These are phyloP conservation scores for Goniozus legneri DNA, from an alignment of 1,140 invertebrate genomes.

Conservation along the genomic window DNA sequence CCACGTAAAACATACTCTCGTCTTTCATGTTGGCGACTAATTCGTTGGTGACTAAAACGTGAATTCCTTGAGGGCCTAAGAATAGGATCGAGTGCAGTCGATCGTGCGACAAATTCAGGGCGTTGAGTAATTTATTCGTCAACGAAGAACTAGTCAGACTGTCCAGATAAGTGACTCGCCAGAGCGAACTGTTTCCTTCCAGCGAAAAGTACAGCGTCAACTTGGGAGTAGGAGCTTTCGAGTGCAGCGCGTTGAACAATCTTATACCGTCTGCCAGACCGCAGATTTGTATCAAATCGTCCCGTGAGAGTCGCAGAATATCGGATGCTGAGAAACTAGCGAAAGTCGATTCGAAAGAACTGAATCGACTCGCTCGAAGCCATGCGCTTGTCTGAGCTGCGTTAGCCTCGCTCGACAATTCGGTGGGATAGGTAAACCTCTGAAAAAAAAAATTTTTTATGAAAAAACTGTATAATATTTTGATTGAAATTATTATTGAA, in stretches of 20 bases:
- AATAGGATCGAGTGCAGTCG: conserved; percentile 65
- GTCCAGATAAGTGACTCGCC: conserved; percentile 78
- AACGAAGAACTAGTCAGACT: conserved; percentile 65
- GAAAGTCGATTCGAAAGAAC: conserved; percentile 71
- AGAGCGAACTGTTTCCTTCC: conserved; percentile 61
- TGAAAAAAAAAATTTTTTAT: conserved; percentile 4
- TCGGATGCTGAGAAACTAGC: conserved; percentile 84
- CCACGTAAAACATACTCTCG: conserved; percentile 62
- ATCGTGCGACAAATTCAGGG: conserved; percentile 58
- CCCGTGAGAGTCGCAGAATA: conserved; percentile 78
- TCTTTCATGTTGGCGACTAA: conserved; percentile 65
- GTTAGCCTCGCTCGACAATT: conserved; percentile 59
- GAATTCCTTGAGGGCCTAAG: conserved; percentile 72
- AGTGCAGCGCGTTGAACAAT: conserved; percentile 84
- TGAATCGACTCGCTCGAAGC: conserved; percentile 77
- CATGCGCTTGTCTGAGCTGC: conserved; percentile 73
- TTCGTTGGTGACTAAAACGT: conserved; percentile 73
- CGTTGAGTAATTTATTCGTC: conserved; percentile 61
- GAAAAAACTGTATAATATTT: too few relatives aligned
- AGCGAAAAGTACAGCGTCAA: conserved; percentile 77
- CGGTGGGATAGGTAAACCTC: conserved; percentile 34
- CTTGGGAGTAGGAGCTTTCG: conserved; percentile 70
- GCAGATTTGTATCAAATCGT: conserved; percentile 92
- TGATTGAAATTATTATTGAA: too few relatives aligned
- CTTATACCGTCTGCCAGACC: conserved; percentile 87